Base-by-base conservation (phyloP, 2,888 invertebrate genomes). In the Parapristionchus giblindavisi region DNA sequence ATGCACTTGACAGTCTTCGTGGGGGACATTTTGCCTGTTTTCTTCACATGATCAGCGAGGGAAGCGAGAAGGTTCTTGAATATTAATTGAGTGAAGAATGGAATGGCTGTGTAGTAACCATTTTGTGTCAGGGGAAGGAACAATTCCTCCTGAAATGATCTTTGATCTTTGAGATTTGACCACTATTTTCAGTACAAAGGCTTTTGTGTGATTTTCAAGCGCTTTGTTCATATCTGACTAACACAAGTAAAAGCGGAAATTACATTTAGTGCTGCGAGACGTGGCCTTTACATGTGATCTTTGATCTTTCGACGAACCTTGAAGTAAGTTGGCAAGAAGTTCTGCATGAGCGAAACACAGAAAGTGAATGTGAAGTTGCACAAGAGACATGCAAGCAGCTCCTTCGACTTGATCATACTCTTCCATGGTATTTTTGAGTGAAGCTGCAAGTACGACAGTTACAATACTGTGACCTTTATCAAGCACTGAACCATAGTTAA, bases 341-440 rank as follows among this genome's bases (percentile, higher is more conserved):
- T 72, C 29, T 58, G 71, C 29, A 27, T 58, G 40, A 72, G 56
- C 11, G 71, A 48, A 14, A 56, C 56, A 1, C 29, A 24, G 58
- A 72, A 72, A 29, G 58, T 27, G 43, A 58, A 40, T 29, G 71
- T 40, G 58, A 72, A 72, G 36, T 72, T 56, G 58, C 71, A 72
- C 34, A 72, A 32, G 3, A 72, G 56, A 32, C 58, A 58, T 1
- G 71, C 71, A 43, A 58, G 24, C 11, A 72, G 32, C 27, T 48
- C 40, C 0, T 29, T 38, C 0, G 32, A 38, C 2, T 5, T 2
- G 21, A 72, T 17, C 1, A 72, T 32, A n/a, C 40, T 21, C n/a
- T 4, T 14, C 71, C 71, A 72, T 3, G 71, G 71, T 11, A 72
- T 68, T 1, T 32, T 29, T 2, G 40, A 21, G 6, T 1, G n/a